Evolutionary conservation across 2,113 vertebrate species (phyloP), one percentile per base, ranked within the genome.

Genomic region (Lophotis ruficrista): DNA sequence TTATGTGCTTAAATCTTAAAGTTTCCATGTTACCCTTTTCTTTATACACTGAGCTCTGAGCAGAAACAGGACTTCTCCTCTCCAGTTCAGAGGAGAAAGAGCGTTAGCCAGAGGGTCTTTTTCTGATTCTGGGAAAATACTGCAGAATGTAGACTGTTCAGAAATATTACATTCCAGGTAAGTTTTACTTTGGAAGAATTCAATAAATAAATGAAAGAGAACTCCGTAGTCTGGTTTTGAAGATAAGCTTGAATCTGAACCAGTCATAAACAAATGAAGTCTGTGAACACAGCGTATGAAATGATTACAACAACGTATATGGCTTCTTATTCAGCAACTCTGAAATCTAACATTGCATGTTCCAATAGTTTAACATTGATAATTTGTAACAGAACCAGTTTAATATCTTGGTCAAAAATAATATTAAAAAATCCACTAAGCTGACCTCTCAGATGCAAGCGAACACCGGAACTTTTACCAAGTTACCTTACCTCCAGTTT

Each of bases 201-300:
- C 82, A 94, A 66, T 85, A 83, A 82, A 82, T 76, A 64, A 90
- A 48, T 62, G 31, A 23, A 50, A 60, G 20, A 37, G 12, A 90
- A 43, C 10, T 47, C 5, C 1, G 3, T 62, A 53, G 35, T 75
- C 60, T 90, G 80, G 41, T 75, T 90, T 96, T 87, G 81, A 84
- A 81, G 83, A 79, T 89, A 95, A 92, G 33, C 48, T 68, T 58
- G 33, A 94, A 43, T 82, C 43, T 81, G 65, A 92, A 68, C 19
- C 14, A 89, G 21, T 18, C 21, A 21, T 70, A 66, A 87, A 48
- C 12, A 83, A 89, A 62, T 43, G 73, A 96, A 82, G 60, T 89
- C 72, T 89, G 33, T 84, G 73, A 89, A 64, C 21, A 69, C 19
- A 76, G 65, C 2, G 5, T 71, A 70, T n/a, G 17, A 91, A 91